phyloP scores from a whole-genome alignment of 2,113 vertebrate species.

The human (Homo sapiens) region DNA sequence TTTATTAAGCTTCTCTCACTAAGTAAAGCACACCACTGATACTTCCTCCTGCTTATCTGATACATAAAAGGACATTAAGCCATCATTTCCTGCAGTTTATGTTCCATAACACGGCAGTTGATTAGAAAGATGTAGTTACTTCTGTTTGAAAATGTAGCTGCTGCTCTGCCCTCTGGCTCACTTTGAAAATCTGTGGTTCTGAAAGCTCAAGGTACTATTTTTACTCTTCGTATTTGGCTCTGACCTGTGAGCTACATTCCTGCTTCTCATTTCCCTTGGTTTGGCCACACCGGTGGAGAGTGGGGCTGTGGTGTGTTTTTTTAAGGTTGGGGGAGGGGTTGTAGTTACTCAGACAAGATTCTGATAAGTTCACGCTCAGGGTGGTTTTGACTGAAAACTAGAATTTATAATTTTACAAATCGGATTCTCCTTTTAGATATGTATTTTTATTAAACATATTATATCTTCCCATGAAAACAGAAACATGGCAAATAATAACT shows the following conservation, averaged over 20 bases:
- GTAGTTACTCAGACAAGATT: not conserved
- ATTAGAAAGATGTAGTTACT: not conserved
- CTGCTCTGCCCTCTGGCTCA: slow-evolving; percentile 48
- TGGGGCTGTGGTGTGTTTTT: not conserved
- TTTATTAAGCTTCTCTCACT: slow-evolving; percentile 2
- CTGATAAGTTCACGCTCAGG: not conserved
- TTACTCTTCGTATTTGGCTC: not conserved
- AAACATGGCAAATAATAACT: not conserved
- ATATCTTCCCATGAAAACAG: not conserved
- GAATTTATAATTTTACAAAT: not conserved
- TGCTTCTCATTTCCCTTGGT: not conserved
- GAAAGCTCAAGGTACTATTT: slow-evolving; percentile 29
- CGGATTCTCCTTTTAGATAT: not conserved
- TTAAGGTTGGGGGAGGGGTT: not conserved
- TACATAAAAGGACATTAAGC: not conserved
- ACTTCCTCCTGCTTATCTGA: not conserved
- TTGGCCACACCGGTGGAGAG: not conserved
- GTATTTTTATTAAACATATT: slow-evolving; percentile 14
- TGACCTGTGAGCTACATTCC: not conserved
- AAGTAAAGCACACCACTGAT: not conserved
- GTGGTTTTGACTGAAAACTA: not conserved
- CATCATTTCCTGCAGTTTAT: not conserved
- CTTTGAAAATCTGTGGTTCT: slow-evolving; percentile 45
- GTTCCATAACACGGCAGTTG: not conserved
- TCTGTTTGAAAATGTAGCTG: slow-evolving; percentile 1